Evolutionary conservation across 2,888 invertebrate genomes (phyloP), one percentile per base, ranked within the genome.

Genomic region (Acrocera orbiculus): DNA sequence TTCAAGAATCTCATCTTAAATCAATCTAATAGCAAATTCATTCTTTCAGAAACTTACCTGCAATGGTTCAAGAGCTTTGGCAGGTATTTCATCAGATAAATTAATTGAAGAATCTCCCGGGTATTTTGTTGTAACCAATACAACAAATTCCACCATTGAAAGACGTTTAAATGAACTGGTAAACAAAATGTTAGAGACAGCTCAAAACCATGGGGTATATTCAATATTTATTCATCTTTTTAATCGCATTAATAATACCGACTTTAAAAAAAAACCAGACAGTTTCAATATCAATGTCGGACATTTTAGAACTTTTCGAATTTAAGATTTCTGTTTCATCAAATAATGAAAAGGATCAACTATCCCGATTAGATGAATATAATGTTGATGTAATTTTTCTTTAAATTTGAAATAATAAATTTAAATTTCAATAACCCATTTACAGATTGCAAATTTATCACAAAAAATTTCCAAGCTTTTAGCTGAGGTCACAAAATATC

Each of bases 281-380:
- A 35, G 37, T 23, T 15, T 37, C 37, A 24, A 22, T 36, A 23
- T 16, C 37, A 8, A 35, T 35, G 38, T 39, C 39, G 11, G 39
- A 42, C 16, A 37, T 42, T 15, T 37, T 40, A 30, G 38, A 42
- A 32, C 27, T 41, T 6, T 42, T 40, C 19, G 42, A 42, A 28
- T 34, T 39, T 23, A 40, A 42, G 36, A 24, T 41, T 11, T 22
- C 33, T 25, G 32, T 40, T 30, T 38, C 24, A 24, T 27, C 35
- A 10, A 36, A 38, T 30, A 23, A 33, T 7, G 42, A 42, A 31
- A 32, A 36, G 11, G 38, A 41, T 32, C 28, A 40, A 4, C 26
- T 41, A 9, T 20, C 31, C 8, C 38, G 35, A 16, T 30, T 42
- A 17, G 41, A 40, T 37, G 40, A 38, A 32, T 33, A 37, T 17